Evolutionary conservation across 1,140 invertebrate genomes (phyloP).

Genomic region (Halictus rubicundus): DNA sequence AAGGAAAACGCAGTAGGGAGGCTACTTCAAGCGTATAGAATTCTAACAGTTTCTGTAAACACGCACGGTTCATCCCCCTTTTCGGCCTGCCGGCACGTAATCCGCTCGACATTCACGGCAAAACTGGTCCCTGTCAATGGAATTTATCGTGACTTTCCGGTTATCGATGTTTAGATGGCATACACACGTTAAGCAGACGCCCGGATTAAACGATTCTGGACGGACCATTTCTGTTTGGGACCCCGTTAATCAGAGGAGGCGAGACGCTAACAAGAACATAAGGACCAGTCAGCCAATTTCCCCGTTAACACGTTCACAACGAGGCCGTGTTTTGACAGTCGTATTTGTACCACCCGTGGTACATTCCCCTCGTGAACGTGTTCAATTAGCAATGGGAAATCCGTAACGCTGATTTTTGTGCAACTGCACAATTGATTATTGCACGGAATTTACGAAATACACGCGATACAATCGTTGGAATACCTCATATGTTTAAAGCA

Average conservation of each 20-base stretch:
- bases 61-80: slow-evolving; percentile 36
- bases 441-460: no score
- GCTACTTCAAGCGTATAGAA: slow-evolving; percentile 54
- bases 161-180: neutral
- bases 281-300: neutral
- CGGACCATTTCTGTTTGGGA: neutral
- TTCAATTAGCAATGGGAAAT: no score
- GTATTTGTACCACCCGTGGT: no score
- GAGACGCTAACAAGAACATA: neutral
- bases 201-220: neutral
- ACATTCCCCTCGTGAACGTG: no score
- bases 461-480: no score
- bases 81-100: slow-evolving; percentile 27
- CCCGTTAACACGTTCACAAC: no score
- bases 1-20: slow-evolving; percentile 43
- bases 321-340: no score
- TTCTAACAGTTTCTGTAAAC: slow-evolving; percentile 65
- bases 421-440: no score
- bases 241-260: neutral
- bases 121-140: neutral
- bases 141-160: slow-evolving; percentile 7
- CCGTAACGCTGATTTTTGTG: no score
- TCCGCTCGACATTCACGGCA: slow-evolving; percentile 7
- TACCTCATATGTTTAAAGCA: no score
- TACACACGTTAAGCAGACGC: neutral